phyloP scores from a whole-genome alignment of 2,888 invertebrate species.

The Listrodromus nycthemerus region DNA sequence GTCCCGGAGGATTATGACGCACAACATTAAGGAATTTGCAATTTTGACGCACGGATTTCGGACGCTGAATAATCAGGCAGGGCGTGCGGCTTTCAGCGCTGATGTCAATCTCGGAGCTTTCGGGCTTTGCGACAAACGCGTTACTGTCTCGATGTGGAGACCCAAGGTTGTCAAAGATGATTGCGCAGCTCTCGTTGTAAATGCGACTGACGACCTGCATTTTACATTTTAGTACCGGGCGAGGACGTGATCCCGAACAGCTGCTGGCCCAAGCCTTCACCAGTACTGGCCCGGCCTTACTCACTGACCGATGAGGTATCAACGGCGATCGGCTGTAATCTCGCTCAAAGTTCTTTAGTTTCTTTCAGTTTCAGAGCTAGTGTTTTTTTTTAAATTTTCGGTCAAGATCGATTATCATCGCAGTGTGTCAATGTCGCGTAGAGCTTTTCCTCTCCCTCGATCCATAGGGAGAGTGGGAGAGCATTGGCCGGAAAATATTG shows the following conservation, averaged over 20 bases:
- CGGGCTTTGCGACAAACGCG: neutral
- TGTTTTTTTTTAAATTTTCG: slow-evolving; percentile 32
- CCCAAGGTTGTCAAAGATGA: neutral
- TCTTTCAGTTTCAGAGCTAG: neutral
- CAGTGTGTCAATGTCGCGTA: slow-evolving; percentile 26
- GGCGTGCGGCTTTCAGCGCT: neutral
- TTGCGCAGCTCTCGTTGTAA: neutral
- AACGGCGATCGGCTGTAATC: neutral
- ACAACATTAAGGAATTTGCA: slow-evolving; percentile 63
- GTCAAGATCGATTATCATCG: slow-evolving; percentile 47
- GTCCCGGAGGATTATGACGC: neutral
- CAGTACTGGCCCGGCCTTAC: neutral
- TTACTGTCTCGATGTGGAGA: neutral
- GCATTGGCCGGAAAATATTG: slow-evolving; percentile 54
- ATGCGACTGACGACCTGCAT: neutral
- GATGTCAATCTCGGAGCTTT: slow-evolving; percentile 1
- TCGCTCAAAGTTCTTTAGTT: neutral
- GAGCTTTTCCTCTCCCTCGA: neutral
- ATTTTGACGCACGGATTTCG: slow-evolving; percentile 69
- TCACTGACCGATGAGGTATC: neutral
- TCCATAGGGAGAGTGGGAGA: neutral
- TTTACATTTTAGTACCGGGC: neutral
- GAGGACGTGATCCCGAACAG: too few species aligned
- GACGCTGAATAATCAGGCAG: slow-evolving; percentile 61
- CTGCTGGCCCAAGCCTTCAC: neutral